Evolutionary conservation across 2,113 vertebrate genomes (phyloP).

Genomic region (Cinclus cinclus): DNA sequence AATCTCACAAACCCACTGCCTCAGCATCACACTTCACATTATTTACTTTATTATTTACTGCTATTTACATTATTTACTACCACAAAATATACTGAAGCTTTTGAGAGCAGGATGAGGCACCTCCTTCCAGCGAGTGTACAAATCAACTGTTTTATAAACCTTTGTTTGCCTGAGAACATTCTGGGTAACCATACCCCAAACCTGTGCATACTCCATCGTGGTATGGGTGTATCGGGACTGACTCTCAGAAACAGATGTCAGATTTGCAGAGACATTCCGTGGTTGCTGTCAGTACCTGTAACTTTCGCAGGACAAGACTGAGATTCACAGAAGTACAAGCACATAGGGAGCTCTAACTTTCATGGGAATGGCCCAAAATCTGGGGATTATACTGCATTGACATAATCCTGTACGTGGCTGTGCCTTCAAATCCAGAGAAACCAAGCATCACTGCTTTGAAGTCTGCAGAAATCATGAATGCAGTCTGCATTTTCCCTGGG

Average conservation of each 20-base stretch:
- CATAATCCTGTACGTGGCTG: background rate
- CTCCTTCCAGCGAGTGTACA: background rate
- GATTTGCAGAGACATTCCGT: background rate
- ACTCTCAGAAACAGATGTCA: background rate
- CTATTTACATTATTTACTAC: background rate
- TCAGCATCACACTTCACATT: background rate
- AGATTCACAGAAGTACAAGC: background rate
- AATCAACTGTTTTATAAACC: background rate
- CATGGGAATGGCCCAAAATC: background rate
- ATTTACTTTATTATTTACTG: background rate
- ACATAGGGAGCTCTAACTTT: background rate
- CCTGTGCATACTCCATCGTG: background rate
- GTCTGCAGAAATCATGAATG: background rate
- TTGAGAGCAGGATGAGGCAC: background rate
- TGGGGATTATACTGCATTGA: background rate
- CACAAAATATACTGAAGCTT: background rate
- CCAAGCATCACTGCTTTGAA: background rate
- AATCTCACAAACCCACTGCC: background rate
- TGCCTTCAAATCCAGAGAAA: background rate
- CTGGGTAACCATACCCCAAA: background rate
- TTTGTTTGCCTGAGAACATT: background rate
- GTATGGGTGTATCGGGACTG: background rate
- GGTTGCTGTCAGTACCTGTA: background rate
- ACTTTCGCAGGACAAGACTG: background rate
- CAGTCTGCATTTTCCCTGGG: background rate